These are phyloP conservation scores for Mylabris phalerata DNA, from an alignment of 1,140 invertebrate species.

Conservation along the genomic window DNA sequence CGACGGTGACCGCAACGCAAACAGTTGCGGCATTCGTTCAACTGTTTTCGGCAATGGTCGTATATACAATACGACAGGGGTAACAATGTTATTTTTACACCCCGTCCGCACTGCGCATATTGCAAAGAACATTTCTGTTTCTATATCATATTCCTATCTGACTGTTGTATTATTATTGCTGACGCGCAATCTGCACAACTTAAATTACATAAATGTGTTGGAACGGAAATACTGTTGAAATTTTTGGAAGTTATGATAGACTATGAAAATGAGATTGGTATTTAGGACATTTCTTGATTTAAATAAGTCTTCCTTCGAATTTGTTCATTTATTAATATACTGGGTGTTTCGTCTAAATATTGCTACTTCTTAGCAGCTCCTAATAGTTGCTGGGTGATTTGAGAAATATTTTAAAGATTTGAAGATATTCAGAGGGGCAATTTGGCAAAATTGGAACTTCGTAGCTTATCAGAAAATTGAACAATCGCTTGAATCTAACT, in stretches of 20 bases:
- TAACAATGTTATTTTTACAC: constrained; percentile 17
- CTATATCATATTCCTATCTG: constrained; percentile 26
- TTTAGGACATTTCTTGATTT: constrained; percentile 10
- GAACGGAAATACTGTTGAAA: constrained; percentile 8
- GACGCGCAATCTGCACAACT: constrained; percentile 26
- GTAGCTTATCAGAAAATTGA: too few relatives aligned
- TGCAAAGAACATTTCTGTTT: constrained; percentile 24
- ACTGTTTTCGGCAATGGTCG: neutral
- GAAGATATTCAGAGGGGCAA: too few relatives aligned
- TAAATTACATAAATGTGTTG: constrained; percentile 27
- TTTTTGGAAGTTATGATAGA: constrained; percentile 14
- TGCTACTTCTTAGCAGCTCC: too few relatives aligned
- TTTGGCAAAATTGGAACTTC: too few relatives aligned
- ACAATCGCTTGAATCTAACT: too few relatives aligned
- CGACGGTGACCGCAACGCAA: constrained; percentile 19
- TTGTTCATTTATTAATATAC: constrained; percentile 8
- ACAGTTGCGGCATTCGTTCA: constrained; percentile 12
- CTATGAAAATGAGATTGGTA: constrained; percentile 10
- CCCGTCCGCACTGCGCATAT: constrained; percentile 15
- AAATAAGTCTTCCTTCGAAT: constrained; percentile 13
- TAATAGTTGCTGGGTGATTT: too few relatives aligned
- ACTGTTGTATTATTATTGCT: constrained; percentile 27
- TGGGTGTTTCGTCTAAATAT: constrained; percentile 2
- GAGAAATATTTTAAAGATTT: too few relatives aligned
- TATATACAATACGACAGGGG: too few relatives aligned